Conservation (phyloP, 2,797 vertebrate genomes). For the Oophaga sylvatica region DNA sequence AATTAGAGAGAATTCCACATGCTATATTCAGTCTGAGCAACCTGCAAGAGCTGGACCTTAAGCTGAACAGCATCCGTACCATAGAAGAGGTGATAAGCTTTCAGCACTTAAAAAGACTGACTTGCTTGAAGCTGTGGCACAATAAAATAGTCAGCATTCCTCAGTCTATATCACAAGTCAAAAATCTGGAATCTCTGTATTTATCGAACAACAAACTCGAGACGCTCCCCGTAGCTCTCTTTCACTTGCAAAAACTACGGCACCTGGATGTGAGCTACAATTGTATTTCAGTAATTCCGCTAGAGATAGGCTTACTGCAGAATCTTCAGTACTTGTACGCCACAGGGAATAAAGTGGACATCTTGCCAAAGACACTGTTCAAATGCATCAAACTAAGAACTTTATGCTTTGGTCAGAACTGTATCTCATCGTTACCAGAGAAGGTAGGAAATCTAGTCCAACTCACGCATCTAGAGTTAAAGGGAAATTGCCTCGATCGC, state of each 20-base stretch:
- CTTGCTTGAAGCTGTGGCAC: constrained; percentile 96
- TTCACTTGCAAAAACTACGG: constrained; percentile 92
- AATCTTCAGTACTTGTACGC: constrained; percentile 94
- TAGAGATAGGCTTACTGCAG: constrained; percentile 90
- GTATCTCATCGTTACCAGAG: constrained; percentile 87
- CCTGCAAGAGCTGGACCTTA: constrained; percentile 95
- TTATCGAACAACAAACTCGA: constrained; percentile 98
- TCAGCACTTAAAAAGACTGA: constrained; percentile 96
- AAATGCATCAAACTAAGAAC: constrained; percentile 93
- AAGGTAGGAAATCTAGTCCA: constrained; percentile 87
- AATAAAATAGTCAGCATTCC: constrained; percentile 97
- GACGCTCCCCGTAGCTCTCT: constrained; percentile 87
- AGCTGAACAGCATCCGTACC: constrained; percentile 94
- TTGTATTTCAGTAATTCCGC: constrained; percentile 84
- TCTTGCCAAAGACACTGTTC: constrained; percentile 94
- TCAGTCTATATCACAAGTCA: constrained; percentile 91
- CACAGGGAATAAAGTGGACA: constrained; percentile 91
- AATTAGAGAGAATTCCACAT: constrained; percentile 96
- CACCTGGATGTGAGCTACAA: constrained; percentile 95
- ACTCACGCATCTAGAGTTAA: constrained; percentile 92
- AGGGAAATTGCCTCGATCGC: constrained; percentile 95
- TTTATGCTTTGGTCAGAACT: constrained; percentile 92
- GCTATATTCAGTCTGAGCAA: constrained; percentile 97
- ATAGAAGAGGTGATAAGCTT: constrained; percentile 99
- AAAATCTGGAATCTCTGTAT: constrained; percentile 93